Conservation (phyloP, 1,140 invertebrate species). For the Trachymyrmex cornetzi region DNA sequence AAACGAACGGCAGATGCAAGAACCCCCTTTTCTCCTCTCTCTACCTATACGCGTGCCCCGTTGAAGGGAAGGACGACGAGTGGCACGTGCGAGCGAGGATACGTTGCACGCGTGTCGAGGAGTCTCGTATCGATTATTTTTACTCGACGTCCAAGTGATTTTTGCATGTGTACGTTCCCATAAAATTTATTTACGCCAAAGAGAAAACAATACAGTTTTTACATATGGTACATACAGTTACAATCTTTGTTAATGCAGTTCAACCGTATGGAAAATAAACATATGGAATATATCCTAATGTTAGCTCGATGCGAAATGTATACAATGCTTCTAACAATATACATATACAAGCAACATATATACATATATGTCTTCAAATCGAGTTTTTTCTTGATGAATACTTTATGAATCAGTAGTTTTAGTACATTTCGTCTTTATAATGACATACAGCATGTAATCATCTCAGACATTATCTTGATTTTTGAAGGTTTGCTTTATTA, state of each 20-base stretch:
- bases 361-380: background rate
- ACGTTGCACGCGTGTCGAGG: background rate
- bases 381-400: background rate
- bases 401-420: background rate
- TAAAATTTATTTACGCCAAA: constrained; percentile 14
- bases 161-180: background rate
- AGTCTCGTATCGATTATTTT: constrained; percentile 10
- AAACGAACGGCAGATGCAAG: constrained; percentile 45
- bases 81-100: constrained; percentile 31
- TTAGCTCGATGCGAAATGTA: background rate
- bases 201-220: background rate
- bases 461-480: background rate
- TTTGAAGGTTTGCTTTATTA: background rate
- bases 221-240: background rate
- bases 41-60: constrained; percentile 12
- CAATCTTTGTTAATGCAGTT: background rate
- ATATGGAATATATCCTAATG: background rate
- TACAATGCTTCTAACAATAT: background rate
- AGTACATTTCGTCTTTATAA: background rate
- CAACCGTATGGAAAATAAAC: background rate
- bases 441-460: background rate
- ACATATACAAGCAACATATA: no score
- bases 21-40: background rate
- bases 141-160: background rate
- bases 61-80: constrained; percentile 35